Conservation (phyloP, 1,140 invertebrate species). For the Tenebrio molitor region DNA sequence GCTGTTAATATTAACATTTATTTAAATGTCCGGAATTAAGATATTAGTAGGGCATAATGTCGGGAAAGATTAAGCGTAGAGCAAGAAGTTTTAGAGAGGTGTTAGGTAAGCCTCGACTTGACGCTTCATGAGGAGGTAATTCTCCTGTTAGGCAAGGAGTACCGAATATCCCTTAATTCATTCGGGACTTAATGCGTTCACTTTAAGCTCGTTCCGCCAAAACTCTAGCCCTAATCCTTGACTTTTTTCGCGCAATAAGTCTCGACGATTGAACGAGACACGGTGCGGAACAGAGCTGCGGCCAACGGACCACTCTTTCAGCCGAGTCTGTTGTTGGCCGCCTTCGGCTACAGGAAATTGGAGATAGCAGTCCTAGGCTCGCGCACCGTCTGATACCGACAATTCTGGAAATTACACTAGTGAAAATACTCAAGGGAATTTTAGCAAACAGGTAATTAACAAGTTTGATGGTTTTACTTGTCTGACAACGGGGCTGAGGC, state of each 20-base stretch:
- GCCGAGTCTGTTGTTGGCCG: conserved; percentile 25
- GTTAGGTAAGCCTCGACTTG: conserved; percentile 59
- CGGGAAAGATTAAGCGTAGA: conserved; percentile 56
- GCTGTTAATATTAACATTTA: conserved; percentile 60
- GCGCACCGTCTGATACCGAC: conserved; percentile 63
- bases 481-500: conserved; percentile 51
- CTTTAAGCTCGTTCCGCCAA: conserved; percentile 28
- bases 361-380: conserved; percentile 58
- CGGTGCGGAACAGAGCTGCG: neutral
- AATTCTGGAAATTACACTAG: conserved; percentile 65
- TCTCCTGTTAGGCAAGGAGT: conserved; percentile 34
- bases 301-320: conserved; percentile 3
- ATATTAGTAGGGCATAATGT: conserved; percentile 57
- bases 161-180: conserved; percentile 35
- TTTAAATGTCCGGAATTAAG: conserved; percentile 61
- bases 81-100: conserved; percentile 51
- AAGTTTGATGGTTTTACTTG: conserved; percentile 66
- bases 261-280: conserved; percentile 17
- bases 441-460: conserved; percentile 67
- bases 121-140: conserved; percentile 55
- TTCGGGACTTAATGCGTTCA: conserved; percentile 32
- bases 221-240: conserved; percentile 11
- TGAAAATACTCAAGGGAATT: conserved; percentile 65
- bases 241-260: conserved; percentile 13
- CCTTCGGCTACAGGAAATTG: conserved; percentile 60